Conservation (phyloP, 2,797 vertebrate species). For the Pygocentrus nattereri region DNA sequence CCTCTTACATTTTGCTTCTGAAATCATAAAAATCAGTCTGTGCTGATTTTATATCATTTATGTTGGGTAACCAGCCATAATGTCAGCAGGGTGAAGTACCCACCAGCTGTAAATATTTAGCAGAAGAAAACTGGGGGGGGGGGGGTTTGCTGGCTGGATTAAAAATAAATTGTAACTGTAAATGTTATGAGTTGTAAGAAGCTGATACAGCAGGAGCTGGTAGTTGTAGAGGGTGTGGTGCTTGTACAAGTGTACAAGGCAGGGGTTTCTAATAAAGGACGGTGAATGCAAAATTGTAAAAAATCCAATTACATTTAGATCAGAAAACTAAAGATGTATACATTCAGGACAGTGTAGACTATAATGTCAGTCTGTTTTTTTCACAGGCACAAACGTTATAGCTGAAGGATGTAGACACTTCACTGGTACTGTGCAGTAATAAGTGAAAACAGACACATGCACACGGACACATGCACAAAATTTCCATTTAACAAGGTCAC, state of each 20-base stretch:
- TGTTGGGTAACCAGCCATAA: no score
- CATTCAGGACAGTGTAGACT: neutral
- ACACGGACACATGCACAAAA: neutral
- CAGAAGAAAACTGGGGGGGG: no score
- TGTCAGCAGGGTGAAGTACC: no score
- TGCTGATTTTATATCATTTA: no score
- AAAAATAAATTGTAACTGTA: no score
- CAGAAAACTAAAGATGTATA: neutral
- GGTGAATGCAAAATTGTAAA: neutral
- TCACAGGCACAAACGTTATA: neutral
- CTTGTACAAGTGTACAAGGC: neutral
- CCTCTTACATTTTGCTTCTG: no score
- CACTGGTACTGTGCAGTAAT: neutral
- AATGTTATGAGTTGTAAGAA: no score
- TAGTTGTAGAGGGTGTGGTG: no score
- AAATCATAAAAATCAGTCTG: no score
- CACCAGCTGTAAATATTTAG: no score
- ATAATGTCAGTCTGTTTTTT: neutral
- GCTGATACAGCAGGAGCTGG: no score
- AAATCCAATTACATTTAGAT: neutral
- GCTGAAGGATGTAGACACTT: neutral
- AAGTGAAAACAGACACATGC: neutral
- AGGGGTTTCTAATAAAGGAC: neutral
- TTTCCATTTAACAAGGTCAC: conserved; percentile 28
- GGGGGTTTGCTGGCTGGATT: no score